Evolutionary conservation across 2,888 invertebrate species (phyloP).

Genomic region (Drosophila vallismaia): DNA sequence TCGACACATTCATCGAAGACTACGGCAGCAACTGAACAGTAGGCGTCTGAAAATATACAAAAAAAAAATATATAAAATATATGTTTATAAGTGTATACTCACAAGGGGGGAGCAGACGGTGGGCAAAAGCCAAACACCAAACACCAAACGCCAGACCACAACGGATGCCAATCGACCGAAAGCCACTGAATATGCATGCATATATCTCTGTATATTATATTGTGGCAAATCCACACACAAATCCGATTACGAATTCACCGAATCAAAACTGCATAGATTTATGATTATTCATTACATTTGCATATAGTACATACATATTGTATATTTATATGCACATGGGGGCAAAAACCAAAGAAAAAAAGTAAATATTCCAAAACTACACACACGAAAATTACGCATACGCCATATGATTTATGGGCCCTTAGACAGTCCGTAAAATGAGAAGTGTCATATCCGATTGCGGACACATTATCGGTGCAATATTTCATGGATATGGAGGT

Average conservation of each 20-base stretch:
- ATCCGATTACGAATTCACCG: conserved; percentile 37
- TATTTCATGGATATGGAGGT: conserved; percentile 10
- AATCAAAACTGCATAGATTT: conserved; percentile 49
- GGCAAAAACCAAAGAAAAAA: neutral
- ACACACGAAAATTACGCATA: conserved; percentile 34
- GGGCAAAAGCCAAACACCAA: conserved; percentile 1
- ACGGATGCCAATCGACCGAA: conserved; percentile 27
- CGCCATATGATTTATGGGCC: conserved; percentile 74
- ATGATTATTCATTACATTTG: conserved; percentile 46
- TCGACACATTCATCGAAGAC: conserved; percentile 84
- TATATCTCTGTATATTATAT: conserved; percentile 24
- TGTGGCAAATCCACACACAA: conserved; percentile 29
- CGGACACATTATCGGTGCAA: conserved; percentile 18
- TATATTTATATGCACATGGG: conserved; percentile 26
- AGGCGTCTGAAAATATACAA: conserved; percentile 13
- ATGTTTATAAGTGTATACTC: neutral
- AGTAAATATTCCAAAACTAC: conserved; percentile 23
- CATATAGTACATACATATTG: conserved; percentile 33
- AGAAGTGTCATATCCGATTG: conserved; percentile 28
- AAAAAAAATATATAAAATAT: neutral
- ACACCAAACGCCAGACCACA: conserved; percentile 15
- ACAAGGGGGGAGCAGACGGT: neutral
- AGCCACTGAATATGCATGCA: conserved; percentile 36
- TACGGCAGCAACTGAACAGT: conserved; percentile 79
- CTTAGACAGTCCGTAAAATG: conserved; percentile 27